A percentile compares a stretch with the other conserved stretches of the same genome.
Conservation (phyloP, 2,888 invertebrate species). For the Mermis nigrescens region DNA sequence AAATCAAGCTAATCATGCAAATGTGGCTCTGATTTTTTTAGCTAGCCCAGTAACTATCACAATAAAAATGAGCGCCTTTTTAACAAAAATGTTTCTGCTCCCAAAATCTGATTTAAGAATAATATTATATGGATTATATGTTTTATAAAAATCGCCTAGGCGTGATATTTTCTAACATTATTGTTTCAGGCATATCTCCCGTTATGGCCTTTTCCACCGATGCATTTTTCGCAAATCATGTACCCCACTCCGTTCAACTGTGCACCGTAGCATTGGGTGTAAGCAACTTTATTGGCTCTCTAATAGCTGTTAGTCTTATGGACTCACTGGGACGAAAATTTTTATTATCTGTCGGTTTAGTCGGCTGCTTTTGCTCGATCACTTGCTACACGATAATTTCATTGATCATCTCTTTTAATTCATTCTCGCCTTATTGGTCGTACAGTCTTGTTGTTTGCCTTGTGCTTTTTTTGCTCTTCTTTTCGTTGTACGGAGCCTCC, state of each 20-base stretch:
- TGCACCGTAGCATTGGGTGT: background rate
- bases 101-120: no score
- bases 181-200: slow-evolving; percentile 1
- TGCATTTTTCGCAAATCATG: background rate
- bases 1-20: no score
- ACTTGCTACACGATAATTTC: background rate
- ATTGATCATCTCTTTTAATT: background rate
- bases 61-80: no score
- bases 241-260: background rate
- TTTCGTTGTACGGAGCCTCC: background rate
- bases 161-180: no score
- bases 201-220: background rate
- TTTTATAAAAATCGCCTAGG: no score
- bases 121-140: no score
- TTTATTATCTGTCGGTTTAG: background rate
- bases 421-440: background rate
- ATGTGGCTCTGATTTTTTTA: no score
- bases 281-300: background rate
- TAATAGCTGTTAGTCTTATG: background rate
- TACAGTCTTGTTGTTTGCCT: background rate
- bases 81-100: no score
- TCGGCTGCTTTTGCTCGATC: background rate
- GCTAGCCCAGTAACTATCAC: no score
- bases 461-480: background rate
- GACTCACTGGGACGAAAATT: background rate